These are phyloP conservation scores for Daktulosphaira vitifoliae DNA, from an alignment of 1,140 invertebrate species.

Conservation along the genomic window DNA sequence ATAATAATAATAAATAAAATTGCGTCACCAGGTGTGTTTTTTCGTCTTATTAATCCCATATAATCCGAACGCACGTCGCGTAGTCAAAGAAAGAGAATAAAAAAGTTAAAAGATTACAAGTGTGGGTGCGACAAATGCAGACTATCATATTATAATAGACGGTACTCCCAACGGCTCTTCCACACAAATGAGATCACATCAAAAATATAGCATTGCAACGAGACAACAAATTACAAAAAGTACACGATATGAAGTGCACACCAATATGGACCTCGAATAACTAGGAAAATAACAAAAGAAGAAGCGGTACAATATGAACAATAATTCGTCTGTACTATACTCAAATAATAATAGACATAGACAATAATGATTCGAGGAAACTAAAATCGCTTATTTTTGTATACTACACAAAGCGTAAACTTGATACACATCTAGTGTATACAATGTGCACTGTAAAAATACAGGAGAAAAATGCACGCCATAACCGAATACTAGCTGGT, in stretches of 20 bases:
- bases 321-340: constrained; percentile 4
- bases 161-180: constrained; percentile 12
- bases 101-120: background rate
- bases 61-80: background rate
- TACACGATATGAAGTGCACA: background rate
- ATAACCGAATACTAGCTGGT: too few species aligned
- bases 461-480: too few species aligned
- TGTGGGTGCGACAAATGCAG: constrained; percentile 15
- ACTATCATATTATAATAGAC: constrained; percentile 31
- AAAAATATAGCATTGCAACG: too few species aligned
- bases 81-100: constrained; percentile 12
- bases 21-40: constrained; percentile 5
- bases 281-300: constrained; percentile 23
- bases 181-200: too few species aligned
- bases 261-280: constrained; percentile 20
- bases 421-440: too few species aligned
- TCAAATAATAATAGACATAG: background rate
- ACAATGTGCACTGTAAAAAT: too few species aligned
- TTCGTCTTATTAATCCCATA: background rate
- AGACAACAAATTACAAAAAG: too few species aligned
- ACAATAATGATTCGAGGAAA: constrained; percentile 11
- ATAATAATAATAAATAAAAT: background rate
- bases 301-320: constrained; percentile 1
- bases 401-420: too few species aligned
- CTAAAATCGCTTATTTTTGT: too few species aligned